phyloP scores from a whole-genome alignment of 2,888 invertebrate genomes.

The Dichetophora obliterata region DNA sequence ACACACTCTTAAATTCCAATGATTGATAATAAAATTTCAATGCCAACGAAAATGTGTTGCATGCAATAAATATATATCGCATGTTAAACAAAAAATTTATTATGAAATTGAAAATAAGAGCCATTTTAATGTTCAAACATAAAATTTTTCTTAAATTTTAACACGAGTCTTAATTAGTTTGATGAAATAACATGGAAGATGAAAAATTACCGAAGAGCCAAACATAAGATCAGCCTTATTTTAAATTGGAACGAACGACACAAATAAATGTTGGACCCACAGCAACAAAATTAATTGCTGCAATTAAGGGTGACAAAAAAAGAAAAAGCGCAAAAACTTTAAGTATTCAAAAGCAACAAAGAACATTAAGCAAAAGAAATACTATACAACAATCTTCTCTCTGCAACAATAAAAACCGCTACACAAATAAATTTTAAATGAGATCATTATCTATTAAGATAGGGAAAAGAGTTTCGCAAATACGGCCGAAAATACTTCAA shows the following conservation, averaged over 20 bases:
- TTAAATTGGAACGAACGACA: not conserved
- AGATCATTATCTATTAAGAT: not conserved
- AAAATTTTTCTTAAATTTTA: too few species aligned
- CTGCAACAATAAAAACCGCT: not conserved
- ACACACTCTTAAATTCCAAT: not conserved
- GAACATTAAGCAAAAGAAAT: not conserved
- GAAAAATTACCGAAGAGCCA: not conserved
- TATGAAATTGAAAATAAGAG: not conserved
- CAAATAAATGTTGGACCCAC: not conserved
- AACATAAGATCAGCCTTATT: not conserved
- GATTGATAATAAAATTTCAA: not conserved
- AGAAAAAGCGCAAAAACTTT: not conserved
- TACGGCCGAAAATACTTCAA: not conserved
- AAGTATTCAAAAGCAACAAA: not conserved
- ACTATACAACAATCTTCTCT: too few species aligned
- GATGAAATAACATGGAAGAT: too few species aligned
- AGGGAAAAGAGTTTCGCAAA: not conserved
- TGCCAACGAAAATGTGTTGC: conserved; percentile 10
- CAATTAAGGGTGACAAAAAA: not conserved
- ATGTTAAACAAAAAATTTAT: not conserved
- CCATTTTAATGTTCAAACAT: too few species aligned
- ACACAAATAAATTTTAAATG: not conserved
- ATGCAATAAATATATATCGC: conserved; percentile 7
- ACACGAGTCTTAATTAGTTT: too few species aligned
- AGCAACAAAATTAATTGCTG: not conserved